Base-by-base conservation (phyloP, 2,888 invertebrate genomes). In the Anarsia innoxiella region DNA sequence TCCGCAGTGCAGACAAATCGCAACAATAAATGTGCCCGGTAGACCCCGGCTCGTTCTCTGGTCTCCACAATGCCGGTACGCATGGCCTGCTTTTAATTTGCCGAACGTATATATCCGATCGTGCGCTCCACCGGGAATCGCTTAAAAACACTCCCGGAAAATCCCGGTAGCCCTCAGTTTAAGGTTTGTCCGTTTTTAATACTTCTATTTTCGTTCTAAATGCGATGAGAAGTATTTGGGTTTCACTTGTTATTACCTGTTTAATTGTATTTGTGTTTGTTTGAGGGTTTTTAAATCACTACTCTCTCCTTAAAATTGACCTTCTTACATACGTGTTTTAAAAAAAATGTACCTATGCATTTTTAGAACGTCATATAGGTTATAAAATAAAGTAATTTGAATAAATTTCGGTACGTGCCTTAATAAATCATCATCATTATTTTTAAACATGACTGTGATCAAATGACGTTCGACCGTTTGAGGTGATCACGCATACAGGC, bases 71-170 rank as follows among this genome's bases (percentile, higher is more conserved):
- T 76, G 65, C 65, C 53, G 46, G 62, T 59, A 72, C 79, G 83
- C 82, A 77, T 79, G 72, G 77, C 59, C 75, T 76, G 74, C 64
- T 84, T 83, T 83, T 84, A 83, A 84, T 84, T 83, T 83, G 66
- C 73, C 76, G 64, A 69, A 70, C 72, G 73, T 61, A 65, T 65
- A 66, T 71, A 73, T 69, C 71, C 66, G 65, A 66, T 70, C 66
- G 66, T 53, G 48, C 63, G 60, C 62, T 59, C 57, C 59, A 53
- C 36, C 56, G 59, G 55, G 56, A 51, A 63, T 60, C 70, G 71
- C 67, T 77, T 78, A 74, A 74, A 78, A 80, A 77, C 75, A 74
- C 73, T 68, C 66, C 64, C 61, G 72, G 68, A 69, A 76, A 76
- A 74, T 70, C 63, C 62, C 49, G 50, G 52, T 48, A 47, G 45